Conservation (phyloP, 2,797 vertebrate species). For the Trematomus bernacchii region DNA sequence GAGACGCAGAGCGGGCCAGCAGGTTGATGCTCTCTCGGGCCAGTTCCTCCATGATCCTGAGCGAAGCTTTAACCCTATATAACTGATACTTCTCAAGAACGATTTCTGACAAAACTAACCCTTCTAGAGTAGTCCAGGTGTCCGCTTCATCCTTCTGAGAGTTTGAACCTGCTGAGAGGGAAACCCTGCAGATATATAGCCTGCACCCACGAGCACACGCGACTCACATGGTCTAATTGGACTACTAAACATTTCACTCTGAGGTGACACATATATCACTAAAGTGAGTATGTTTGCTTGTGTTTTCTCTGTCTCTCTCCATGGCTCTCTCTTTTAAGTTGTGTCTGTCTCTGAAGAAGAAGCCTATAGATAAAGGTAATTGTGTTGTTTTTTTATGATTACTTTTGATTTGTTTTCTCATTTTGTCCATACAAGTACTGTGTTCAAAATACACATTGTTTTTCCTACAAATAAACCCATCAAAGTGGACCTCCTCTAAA, state of each 20-base stretch:
- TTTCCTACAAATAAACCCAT: no score
- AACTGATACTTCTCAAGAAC: no score
- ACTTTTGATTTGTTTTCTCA: no score
- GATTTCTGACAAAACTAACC: background rate
- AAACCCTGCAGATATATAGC: constrained; percentile 54
- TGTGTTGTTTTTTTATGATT: no score
- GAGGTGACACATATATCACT: constrained; percentile 77
- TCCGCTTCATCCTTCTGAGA: constrained; percentile 7
- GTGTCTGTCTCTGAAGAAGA: background rate
- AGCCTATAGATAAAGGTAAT: background rate
- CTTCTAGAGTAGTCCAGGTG: background rate
- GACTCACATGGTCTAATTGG: constrained; percentile 59
- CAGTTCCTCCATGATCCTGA: constrained; percentile 87
- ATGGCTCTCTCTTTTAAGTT: background rate
- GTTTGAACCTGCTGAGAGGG: constrained; percentile 7
- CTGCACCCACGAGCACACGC: constrained; percentile 3
- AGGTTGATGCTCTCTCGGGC: constrained; percentile 85
- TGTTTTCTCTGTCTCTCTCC: background rate
- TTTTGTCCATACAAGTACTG: no score
- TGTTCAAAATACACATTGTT: no score
- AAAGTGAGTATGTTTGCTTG: constrained; percentile 61
- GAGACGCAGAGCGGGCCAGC: constrained; percentile 78
- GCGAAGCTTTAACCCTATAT: background rate
- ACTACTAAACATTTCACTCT: constrained; percentile 75
- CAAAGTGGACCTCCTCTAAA: background rate